phyloP scores from a whole-genome alignment of 2,888 invertebrate species.

The Podotricha telesiphe region DNA sequence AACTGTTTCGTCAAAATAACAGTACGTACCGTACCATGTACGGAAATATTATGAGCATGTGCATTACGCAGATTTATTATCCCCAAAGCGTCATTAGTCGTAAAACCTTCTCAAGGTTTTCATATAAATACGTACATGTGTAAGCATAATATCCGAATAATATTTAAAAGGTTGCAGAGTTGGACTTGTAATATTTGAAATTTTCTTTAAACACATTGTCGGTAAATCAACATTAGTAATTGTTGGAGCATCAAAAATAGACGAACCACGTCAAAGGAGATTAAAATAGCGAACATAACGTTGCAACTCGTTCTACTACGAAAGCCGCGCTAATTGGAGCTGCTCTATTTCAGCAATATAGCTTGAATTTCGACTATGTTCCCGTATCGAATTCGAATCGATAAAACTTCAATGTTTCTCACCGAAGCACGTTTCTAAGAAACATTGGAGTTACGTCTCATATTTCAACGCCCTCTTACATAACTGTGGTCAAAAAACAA shows the following conservation, averaged over 20 bases:
- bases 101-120: not conserved
- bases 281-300: constrained; percentile 26
- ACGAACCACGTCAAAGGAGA: not conserved
- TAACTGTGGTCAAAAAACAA: constrained; percentile 64
- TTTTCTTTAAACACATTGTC: not conserved
- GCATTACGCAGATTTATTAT: constrained; percentile 2
- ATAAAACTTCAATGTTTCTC: constrained; percentile 76
- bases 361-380: constrained; percentile 68
- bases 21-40: not conserved
- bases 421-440: constrained; percentile 79
- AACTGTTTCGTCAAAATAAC: not conserved
- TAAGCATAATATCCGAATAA: not conserved
- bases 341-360: constrained; percentile 54
- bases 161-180: not conserved
- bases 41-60: constrained; percentile 1
- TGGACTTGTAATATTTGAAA: not conserved
- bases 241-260: not conserved
- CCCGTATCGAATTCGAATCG: constrained; percentile 73
- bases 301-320: constrained; percentile 29
- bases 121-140: not conserved
- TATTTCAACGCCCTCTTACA: constrained; percentile 72
- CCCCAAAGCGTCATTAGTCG: not conserved
- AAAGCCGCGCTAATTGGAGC: constrained; percentile 47
- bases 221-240: not conserved
- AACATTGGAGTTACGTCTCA: constrained; percentile 60